phyloP scores from a whole-genome alignment of 2,797 vertebrate species.

The Xiphorhynchus erythropygius region DNA sequence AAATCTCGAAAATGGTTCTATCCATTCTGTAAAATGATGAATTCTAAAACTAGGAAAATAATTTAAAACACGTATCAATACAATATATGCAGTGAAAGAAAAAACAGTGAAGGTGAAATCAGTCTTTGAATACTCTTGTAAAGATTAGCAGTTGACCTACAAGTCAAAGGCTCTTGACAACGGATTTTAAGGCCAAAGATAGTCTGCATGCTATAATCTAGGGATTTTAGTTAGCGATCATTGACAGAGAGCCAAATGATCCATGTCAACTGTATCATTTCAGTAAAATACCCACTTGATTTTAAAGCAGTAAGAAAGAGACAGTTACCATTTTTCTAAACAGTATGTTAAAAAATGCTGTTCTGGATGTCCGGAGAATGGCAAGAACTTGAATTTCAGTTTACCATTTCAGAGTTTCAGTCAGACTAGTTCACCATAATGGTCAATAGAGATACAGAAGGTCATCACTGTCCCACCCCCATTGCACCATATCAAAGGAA shows the following conservation, averaged over 20 bases:
- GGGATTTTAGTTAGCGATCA: not conserved
- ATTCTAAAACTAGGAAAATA: not conserved
- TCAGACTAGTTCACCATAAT: not conserved
- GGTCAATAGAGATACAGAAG: not conserved
- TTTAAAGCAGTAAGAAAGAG: not conserved
- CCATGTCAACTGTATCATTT: not conserved
- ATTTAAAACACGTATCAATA: not conserved
- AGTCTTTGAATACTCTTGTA: not conserved
- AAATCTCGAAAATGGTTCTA: not conserved
- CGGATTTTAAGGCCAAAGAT: not conserved
- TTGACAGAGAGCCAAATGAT: not conserved
- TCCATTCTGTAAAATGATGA: not conserved
- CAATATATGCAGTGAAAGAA: not conserved
- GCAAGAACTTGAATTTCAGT: not conserved
- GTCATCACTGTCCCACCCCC: not conserved
- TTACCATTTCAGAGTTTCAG: not conserved
- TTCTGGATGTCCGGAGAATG: not conserved
- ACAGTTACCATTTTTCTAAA: not conserved
- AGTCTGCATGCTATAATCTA: not conserved
- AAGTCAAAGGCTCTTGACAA: not conserved
- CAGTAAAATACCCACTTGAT: not conserved
- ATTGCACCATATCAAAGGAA: not conserved
- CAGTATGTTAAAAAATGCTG: not conserved
- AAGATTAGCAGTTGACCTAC: not conserved
- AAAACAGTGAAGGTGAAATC: not conserved